These are phyloP conservation scores for Nasonia vitripennis DNA, from an alignment of 1,140 invertebrate genomes.

Conservation along the genomic window DNA sequence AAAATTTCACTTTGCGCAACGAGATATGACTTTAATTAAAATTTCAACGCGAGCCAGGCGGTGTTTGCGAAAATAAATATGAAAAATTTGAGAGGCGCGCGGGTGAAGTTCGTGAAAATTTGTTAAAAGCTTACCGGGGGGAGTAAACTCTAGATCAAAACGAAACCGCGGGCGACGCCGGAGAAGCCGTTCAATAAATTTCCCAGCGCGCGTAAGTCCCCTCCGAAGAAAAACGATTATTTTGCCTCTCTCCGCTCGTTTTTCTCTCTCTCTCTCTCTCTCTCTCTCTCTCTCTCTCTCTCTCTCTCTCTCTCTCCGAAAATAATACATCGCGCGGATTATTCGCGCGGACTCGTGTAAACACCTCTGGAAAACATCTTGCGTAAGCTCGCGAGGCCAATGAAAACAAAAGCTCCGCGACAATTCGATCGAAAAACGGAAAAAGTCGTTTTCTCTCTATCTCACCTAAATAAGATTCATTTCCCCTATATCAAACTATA, in stretches of 20 bases:
- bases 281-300: too few relatives aligned
- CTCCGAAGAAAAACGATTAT: too few relatives aligned
- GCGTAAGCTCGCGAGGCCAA: not conserved
- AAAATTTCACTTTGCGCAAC: too few relatives aligned
- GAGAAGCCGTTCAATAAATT: not conserved
- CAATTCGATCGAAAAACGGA: not conserved
- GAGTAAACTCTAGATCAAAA: not conserved
- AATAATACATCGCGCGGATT: constrained; percentile 14
- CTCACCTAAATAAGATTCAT: constrained; percentile 11
- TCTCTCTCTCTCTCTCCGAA: not conserved
- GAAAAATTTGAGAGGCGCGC: too few relatives aligned
- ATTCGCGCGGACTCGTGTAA: not conserved
- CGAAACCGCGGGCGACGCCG: not conserved
- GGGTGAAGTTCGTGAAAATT: not conserved
- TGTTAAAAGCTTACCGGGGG: not conserved
- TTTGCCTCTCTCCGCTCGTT: too few relatives aligned
- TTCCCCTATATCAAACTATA: not conserved
- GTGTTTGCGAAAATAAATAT: too few relatives aligned
- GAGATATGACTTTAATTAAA: too few relatives aligned
- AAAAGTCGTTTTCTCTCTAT: not conserved
- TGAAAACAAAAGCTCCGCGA: constrained; percentile 26
- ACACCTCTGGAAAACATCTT: constrained; percentile 24
- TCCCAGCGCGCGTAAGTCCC: not conserved
- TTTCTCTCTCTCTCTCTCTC: too few relatives aligned
- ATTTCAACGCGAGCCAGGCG: too few relatives aligned